Evolutionary conservation across 2,113 vertebrate genomes (phyloP), one percentile per base, ranked within the genome.

Genomic region (Sporophila hypoxantha): DNA sequence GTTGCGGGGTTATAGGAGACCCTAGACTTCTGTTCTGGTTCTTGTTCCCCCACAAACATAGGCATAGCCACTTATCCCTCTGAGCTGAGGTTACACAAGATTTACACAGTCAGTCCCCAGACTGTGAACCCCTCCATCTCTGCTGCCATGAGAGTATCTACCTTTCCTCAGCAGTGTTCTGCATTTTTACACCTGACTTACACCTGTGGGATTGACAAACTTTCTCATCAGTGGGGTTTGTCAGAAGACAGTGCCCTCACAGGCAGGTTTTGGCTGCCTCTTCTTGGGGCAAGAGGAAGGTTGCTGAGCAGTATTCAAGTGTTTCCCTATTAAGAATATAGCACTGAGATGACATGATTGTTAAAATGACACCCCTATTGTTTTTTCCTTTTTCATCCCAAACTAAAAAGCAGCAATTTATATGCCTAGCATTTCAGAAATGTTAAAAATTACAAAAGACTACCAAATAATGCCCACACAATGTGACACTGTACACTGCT

Each of bases 401-500:
- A 88, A 59, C 30, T 66, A 79, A 75, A 91, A 65, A 95, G 67
- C 76, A 77, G 76, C 30, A 74, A 65, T 91, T 93, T 68, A 50
- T 67, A 53, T 62, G 67, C 39, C 76, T 87, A 71, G 49, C 49
- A 82, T 86, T 91, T 82, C 65, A 94, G 55, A 94, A 92, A 82
- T 30, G 6, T 79, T 87, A 77, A 59, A 88, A 88, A 89, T 88
- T 75, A 76, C 73, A 91, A 66, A 90, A 90, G 50, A 53, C 37
- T 90, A 86, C 60, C 36, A 85, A 89, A 60, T 79, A 93, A 76
- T 93, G 75, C 89, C 93, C 68, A 91, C 88, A 92, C 89, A 93
- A 64, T 47, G 46, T 89, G 87, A 88, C 80, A 82, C 30, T 70
- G 53, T 91, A 73, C 36, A 49, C 49, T 85, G 68, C 77, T 87